phyloP scores from a whole-genome alignment of 2,888 invertebrate species.

The Matsumyia berberina region DNA sequence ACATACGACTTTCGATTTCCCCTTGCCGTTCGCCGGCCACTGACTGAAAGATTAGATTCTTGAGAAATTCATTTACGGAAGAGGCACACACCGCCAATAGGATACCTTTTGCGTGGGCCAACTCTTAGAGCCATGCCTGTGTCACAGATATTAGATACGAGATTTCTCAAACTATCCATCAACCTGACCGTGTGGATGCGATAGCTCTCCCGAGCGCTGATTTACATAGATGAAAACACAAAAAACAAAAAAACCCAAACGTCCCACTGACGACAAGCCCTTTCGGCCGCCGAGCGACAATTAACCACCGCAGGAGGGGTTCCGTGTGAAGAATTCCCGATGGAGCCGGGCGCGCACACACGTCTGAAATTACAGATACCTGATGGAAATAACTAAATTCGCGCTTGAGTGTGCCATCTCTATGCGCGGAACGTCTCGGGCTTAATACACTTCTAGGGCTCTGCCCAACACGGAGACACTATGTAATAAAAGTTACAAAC shows the following conservation, averaged over 20 bases:
- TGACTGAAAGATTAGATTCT: constrained; percentile 42
- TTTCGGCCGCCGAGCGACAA: constrained; percentile 13
- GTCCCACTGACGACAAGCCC: constrained; percentile 30
- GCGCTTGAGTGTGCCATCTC: constrained; percentile 33
- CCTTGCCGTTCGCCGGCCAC: background rate
- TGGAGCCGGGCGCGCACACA: constrained; percentile 30
- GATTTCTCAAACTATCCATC: constrained; percentile 56
- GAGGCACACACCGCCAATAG: constrained; percentile 38
- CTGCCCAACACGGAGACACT: constrained; percentile 26
- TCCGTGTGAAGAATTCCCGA: constrained; percentile 52
- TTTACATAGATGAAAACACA: constrained; percentile 41
- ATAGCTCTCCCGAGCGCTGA: constrained; percentile 5
- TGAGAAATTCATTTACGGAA: constrained; percentile 62
- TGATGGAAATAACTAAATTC: constrained; percentile 54
- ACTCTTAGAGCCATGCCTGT: constrained; percentile 16
- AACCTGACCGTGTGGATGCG: constrained; percentile 15
- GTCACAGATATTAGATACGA: constrained; percentile 63
- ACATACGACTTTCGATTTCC: background rate
- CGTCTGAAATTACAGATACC: constrained; percentile 33
- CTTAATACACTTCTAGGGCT: constrained; percentile 68
- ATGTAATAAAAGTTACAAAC: constrained; percentile 54
- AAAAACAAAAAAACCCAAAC: constrained; percentile 22
- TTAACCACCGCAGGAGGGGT: constrained; percentile 4
- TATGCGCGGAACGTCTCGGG: constrained; percentile 50
- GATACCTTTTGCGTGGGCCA: constrained; percentile 44